phyloP scores from a whole-genome alignment of 1,140 invertebrate species.

The Aricia agestis region DNA sequence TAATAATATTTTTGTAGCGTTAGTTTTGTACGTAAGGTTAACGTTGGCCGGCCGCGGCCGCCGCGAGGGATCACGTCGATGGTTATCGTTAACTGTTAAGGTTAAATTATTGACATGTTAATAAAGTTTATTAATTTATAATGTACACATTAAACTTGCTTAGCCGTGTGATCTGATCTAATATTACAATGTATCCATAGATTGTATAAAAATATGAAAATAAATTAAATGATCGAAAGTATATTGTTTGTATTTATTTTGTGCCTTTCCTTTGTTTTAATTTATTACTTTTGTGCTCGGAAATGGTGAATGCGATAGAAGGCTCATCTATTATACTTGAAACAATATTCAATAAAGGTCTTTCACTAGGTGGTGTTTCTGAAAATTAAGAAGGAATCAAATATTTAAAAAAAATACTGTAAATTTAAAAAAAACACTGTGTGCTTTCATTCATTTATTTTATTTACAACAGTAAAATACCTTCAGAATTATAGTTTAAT shows the following conservation, averaged over 20 bases:
- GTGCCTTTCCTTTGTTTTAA: not conserved
- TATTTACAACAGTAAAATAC: no score
- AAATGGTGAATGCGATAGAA: no score
- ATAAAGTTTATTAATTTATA: constrained; percentile 66
- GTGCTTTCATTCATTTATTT: no score
- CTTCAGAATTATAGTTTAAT: no score
- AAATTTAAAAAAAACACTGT: no score
- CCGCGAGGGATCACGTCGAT: constrained; percentile 67
- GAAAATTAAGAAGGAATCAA: no score
- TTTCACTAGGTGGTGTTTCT: no score
- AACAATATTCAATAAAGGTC: no score
- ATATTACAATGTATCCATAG: constrained; percentile 65
- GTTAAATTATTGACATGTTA: constrained; percentile 73
- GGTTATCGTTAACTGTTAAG: constrained; percentile 57
- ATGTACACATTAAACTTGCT: constrained; percentile 64
- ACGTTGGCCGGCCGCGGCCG: constrained; percentile 41
- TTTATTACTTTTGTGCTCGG: no score
- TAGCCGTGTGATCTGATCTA: constrained; percentile 74
- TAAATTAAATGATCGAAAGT: constrained; percentile 68
- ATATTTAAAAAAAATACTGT: no score
- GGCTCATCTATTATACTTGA: no score
- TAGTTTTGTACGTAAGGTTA: constrained; percentile 52
- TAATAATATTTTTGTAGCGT: constrained; percentile 53
- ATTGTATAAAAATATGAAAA: constrained; percentile 70
- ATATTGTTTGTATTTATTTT: constrained; percentile 61